Conservation (phyloP, 2,888 invertebrate species). For the Drosophila borealis region DNA sequence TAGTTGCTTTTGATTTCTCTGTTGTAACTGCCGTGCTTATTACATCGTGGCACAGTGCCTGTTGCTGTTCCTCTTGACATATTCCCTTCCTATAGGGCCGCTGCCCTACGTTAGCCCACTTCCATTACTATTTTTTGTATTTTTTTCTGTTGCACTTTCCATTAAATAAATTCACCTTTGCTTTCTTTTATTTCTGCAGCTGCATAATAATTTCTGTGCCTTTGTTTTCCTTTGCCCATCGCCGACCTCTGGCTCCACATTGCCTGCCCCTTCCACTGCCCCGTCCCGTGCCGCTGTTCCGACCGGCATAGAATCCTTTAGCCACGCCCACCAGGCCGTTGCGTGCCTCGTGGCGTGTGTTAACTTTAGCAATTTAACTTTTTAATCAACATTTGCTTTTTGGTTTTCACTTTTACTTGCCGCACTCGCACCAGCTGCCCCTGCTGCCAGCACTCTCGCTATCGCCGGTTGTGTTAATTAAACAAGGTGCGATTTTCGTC, state of each 20-base stretch:
- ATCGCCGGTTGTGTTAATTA: constrained; percentile 60
- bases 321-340: constrained; percentile 16
- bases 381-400: constrained; percentile 79
- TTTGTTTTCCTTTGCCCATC: constrained; percentile 37
- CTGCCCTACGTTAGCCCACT: constrained; percentile 15
- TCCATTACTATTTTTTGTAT: constrained; percentile 19
- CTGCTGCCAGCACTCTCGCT: constrained; percentile 12
- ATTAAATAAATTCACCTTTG: constrained; percentile 69
- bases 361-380: constrained; percentile 79
- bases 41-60: constrained; percentile 9
- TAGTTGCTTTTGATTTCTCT: constrained; percentile 26
- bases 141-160: constrained; percentile 50
- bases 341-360: constrained; percentile 55
- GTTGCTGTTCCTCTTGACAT: constrained; percentile 7
- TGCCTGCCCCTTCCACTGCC: constrained; percentile 3
- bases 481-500: constrained; percentile 59
- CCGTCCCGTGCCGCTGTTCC: neutral
- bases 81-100: neutral
- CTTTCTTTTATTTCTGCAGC: constrained; percentile 60
- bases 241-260: constrained; percentile 13
- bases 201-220: constrained; percentile 63
- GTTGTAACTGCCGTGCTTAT: constrained; percentile 12
- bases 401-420: constrained; percentile 77
- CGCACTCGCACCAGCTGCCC: constrained; percentile 11
- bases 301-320: constrained; percentile 8